phyloP scores from a whole-genome alignment of 2,113 vertebrate genomes.

The Hyperoodon ampullatus region DNA sequence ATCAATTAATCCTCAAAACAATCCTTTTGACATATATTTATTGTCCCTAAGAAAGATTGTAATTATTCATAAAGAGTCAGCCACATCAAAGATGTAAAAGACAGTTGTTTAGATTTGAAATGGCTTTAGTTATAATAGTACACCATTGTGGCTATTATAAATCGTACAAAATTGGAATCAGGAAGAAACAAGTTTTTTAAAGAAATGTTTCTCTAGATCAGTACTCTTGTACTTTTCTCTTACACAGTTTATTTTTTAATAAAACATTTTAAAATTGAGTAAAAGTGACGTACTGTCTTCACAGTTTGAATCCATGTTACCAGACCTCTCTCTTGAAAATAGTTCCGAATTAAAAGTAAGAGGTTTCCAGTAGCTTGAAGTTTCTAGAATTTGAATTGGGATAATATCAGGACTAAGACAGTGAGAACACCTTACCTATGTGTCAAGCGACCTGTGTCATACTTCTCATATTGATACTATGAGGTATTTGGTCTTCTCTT shows the following conservation, averaged over 20 bases:
- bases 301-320: neutral
- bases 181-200: conserved; percentile 11
- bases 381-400: neutral
- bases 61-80: neutral
- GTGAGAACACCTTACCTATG: neutral
- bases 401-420: neutral
- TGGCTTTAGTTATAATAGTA: neutral
- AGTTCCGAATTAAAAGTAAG: neutral
- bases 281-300: conserved; percentile 2
- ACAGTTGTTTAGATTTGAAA: conserved; percentile 13
- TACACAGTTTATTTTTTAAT: neutral
- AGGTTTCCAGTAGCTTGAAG: neutral
- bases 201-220: neutral
- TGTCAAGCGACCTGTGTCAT: neutral
- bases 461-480: neutral
- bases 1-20: conserved; percentile 11
- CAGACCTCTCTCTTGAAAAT: conserved; percentile 3
- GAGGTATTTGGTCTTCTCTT: neutral
- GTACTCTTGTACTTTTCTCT: neutral
- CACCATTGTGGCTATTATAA: neutral
- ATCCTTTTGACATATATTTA: neutral
- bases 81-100: neutral
- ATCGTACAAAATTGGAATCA: neutral
- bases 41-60: conserved; percentile 30
- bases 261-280: neutral